A percentile compares a stretch with the other conserved stretches of the same genome.
These are phyloP conservation scores for Drepana falcataria DNA, from an alignment of 2,888 invertebrate species.

Conservation along the genomic window DNA sequence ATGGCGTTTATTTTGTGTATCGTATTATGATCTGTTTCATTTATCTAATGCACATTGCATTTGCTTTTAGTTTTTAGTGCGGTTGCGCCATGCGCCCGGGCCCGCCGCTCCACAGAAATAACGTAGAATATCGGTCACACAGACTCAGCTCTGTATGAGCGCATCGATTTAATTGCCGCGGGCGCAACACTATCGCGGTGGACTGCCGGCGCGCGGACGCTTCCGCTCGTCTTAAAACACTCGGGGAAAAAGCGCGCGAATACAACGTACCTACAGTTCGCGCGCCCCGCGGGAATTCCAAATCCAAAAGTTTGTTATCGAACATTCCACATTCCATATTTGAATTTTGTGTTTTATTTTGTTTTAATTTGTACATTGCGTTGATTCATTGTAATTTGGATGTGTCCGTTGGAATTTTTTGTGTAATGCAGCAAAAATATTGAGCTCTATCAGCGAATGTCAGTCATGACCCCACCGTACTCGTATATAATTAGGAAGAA, in stretches of 20 bases:
- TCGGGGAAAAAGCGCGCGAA: constrained; percentile 55
- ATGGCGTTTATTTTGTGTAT: constrained; percentile 14
- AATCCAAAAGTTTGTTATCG: constrained; percentile 9
- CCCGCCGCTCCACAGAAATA: constrained; percentile 67
- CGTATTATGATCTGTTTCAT: constrained; percentile 43
- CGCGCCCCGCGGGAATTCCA: constrained; percentile 15
- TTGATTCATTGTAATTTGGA: neutral
- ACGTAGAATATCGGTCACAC: constrained; percentile 76
- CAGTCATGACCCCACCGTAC: constrained; percentile 38
- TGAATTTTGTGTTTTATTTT: neutral
- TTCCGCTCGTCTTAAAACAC: constrained; percentile 47
- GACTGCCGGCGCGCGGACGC: constrained; percentile 67
- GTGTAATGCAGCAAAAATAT: constrained; percentile 10
- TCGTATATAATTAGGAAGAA: constrained; percentile 52
- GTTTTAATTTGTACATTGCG: neutral
- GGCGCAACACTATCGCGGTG: constrained; percentile 60
- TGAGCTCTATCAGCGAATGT: constrained; percentile 34
- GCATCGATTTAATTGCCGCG: constrained; percentile 65
- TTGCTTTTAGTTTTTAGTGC: constrained; percentile 70
- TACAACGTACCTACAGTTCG: constrained; percentile 15
- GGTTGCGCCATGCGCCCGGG: constrained; percentile 63
- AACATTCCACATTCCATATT: neutral
- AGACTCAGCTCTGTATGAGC: constrained; percentile 60
- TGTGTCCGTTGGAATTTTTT: neutral
- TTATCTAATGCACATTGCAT: constrained; percentile 72